Evolutionary conservation across 2,113 vertebrate species (phyloP).

Genomic region (Podarcis raffonei): DNA sequence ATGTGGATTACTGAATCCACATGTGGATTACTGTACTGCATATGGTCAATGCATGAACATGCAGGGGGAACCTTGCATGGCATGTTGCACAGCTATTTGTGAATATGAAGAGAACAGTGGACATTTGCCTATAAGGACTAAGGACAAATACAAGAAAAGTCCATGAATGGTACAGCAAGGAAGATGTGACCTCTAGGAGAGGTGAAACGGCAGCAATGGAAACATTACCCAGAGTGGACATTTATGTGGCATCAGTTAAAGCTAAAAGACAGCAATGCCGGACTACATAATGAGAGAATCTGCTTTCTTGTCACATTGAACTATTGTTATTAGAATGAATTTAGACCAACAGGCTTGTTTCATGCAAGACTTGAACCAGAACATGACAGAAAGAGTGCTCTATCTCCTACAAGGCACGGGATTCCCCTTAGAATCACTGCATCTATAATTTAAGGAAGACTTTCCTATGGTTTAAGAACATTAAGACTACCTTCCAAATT

Average conservation of each 20-base stretch:
- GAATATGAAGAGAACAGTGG: neutral
- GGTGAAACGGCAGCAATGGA: neutral
- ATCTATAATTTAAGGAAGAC: constrained; percentile 24
- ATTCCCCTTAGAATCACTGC: constrained; percentile 9
- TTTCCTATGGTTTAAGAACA: neutral
- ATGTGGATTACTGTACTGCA: neutral
- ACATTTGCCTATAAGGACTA: neutral
- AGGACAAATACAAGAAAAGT: neutral
- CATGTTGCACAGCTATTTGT: neutral
- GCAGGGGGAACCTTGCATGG: neutral
- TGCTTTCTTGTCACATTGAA: constrained; percentile 4
- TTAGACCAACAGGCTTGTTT: constrained; percentile 14
- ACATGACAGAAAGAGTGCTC: neutral
- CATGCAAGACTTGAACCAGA: constrained; percentile 15
- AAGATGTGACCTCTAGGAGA: neutral
- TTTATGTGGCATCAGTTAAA: neutral
- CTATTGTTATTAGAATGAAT: constrained; percentile 16
- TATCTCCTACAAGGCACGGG: neutral
- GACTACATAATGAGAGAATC: neutral
- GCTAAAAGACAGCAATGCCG: neutral
- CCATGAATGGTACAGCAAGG: neutral
- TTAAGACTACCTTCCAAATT: constrained; percentile 35
- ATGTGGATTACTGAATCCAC: neutral
- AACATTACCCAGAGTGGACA: neutral
- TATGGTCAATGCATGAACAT: neutral